Evolutionary conservation across 1,140 invertebrate genomes (phyloP).

Genomic region (Goniozus legneri): DNA sequence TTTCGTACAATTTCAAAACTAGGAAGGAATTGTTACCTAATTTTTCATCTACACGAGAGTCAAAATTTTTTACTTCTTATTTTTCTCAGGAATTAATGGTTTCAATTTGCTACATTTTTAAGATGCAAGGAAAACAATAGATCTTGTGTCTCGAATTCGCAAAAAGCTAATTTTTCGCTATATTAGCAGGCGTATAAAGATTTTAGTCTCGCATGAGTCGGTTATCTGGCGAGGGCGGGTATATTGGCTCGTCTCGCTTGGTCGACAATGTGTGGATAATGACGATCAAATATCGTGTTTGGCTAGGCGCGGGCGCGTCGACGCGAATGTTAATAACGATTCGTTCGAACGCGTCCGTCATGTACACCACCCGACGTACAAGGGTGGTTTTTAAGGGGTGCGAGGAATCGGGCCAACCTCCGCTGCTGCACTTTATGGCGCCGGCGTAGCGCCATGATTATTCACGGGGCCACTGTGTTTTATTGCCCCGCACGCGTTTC

Average conservation of each 20-base stretch:
- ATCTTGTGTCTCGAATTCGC: too few relatives aligned
- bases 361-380: conserved; percentile 27
- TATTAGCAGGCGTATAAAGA: too few relatives aligned
- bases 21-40: too few relatives aligned
- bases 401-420: conserved; percentile 11
- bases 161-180: too few relatives aligned
- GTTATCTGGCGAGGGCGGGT: too few relatives aligned
- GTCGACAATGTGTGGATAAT: conserved; percentile 20
- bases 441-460: conserved; percentile 49
- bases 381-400: conserved; percentile 12
- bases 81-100: too few relatives aligned
- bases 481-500: conserved; percentile 40
- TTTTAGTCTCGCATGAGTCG: too few relatives aligned
- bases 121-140: too few relatives aligned
- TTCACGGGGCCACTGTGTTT: conserved; percentile 51
- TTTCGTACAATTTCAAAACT: too few relatives aligned
- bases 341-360: conserved; percentile 27
- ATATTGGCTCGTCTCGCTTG: conserved; percentile 4
- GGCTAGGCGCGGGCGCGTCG: conserved; percentile 6
- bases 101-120: too few relatives aligned
- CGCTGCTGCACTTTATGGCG: conserved; percentile 50
- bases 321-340: conserved; percentile 36
- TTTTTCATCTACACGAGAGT: too few relatives aligned
- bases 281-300: conserved; percentile 30
- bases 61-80: too few relatives aligned